Evolutionary conservation across 2,113 vertebrate genomes (phyloP), one percentile per base, ranked within the genome.

Genomic region (Hippocampus mohnikei): DNA sequence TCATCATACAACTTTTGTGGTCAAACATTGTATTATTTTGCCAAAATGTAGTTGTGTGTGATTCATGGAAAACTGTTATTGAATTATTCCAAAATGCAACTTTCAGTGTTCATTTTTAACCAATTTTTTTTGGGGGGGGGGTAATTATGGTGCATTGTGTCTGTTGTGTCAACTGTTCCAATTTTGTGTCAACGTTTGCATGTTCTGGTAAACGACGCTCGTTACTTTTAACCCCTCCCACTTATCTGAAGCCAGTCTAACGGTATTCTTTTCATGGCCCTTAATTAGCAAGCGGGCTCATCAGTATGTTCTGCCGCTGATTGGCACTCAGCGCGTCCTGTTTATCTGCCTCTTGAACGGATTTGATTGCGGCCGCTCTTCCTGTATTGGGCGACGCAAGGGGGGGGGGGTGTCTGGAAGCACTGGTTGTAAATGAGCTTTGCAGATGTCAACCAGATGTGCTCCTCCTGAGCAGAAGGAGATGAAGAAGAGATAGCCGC

Each of bases 381-480:
- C 88, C 84, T 82, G 85, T 41, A 4, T 16, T 41, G 56, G 56
- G 25, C 13, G 7, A 59, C 6, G 16, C 27, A 25, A 11, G 37
- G 9, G 23, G n/a, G 60, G 53, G 15, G 5, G 16, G 46, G 2
- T 2, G 41, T 71, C 69, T 71, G 73, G 67, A 69, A 81, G 78
- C 77, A 63, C 60, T 69, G 69, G 76, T 76, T 37, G 37, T 79
- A 77, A 90, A 89, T 75, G 86, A 87, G 69, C 84, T 40, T 70
- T 70, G 75, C 78, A 81, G 81, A 84, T 78, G 71, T 84, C 75
- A 66, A 55, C 78, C 88, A 90, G 90, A 86, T 88, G 53, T 89
- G 75, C 42, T 69, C 25, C 23, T 61, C 25, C 23, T 61, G 33
- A 71, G 41, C 59, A 70, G 66, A 50, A 53, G 62, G 44, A 27